These are phyloP conservation scores for Phasia obesa DNA, from an alignment of 2,888 invertebrate genomes.

Conservation along the genomic window DNA sequence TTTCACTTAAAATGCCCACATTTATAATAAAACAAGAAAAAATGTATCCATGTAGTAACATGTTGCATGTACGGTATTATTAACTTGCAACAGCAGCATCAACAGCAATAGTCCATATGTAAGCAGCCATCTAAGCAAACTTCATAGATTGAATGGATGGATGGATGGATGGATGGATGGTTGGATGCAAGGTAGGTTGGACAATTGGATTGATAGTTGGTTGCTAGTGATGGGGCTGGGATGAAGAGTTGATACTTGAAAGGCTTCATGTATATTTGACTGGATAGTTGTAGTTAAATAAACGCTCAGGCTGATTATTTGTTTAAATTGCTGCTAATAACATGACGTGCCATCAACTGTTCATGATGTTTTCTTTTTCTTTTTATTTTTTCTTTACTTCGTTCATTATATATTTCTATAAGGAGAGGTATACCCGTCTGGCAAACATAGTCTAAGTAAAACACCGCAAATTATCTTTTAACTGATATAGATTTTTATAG, in stretches of 20 bases:
- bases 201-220: constrained; percentile 5
- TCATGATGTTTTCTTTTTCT: constrained; percentile 51
- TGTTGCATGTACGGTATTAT: constrained; percentile 35
- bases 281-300: constrained; percentile 71
- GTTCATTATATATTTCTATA: constrained; percentile 18
- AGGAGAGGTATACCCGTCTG: constrained; percentile 28
- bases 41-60: not conserved
- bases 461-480: not conserved
- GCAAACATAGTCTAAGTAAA: not conserved
- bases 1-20: constrained; percentile 30
- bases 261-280: constrained; percentile 37
- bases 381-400: not conserved
- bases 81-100: constrained; percentile 51
- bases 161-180: constrained; percentile 44
- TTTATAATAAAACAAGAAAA: not conserved
- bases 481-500: no score
- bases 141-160: constrained; percentile 46
- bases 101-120: constrained; percentile 1
- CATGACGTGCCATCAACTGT: constrained; percentile 79
- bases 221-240: constrained; percentile 29
- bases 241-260: constrained; percentile 33
- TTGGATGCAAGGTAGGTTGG: constrained; percentile 10
- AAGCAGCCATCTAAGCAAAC: constrained; percentile 14
- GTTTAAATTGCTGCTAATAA: constrained; percentile 82
- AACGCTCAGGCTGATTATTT: constrained; percentile 79